Evolutionary conservation across 2,797 vertebrate species (phyloP), one percentile per base, ranked within the genome.

Genomic region (Macroramphosus scolopax): DNA sequence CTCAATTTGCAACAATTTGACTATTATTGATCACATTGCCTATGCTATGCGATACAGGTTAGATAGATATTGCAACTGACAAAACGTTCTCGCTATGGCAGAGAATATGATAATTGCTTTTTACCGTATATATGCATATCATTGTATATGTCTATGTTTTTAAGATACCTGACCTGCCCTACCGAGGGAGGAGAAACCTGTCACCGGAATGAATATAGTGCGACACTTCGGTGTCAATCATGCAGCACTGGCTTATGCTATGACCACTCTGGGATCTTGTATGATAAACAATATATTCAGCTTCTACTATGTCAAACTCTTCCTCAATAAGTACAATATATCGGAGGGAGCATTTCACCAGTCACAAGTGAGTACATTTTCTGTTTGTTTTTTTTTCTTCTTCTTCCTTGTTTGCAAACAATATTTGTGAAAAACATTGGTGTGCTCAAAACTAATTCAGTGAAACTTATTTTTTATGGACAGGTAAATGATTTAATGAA

Each of bases 281-380:
- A 94, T 95, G 93, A 92, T 97, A 78, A 95, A 93, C 83, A 93
- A 90, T 24, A 89, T 96, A 63, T 98, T 97, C 64, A 91, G 81
- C 75, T 98, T 98, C 83, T 97, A 98, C 75, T 96, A 92, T 0
- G 91, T 97, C 9, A 97, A 98, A 72, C 89, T 97, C 13, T 97
- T 95, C 62, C 66, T 96, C 20, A 92, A 92, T 51, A 85, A 75
- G 9, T 96, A 95, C 81, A 87, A 85, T 44, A 92, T 94, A 85
- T 92, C 94, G 29, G 93, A 95, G 67, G 59, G 49, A 47, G 90
- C 90, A 0, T 97, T 98, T 78, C 90, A 93, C 49, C 88, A 90
- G 77, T 91, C 92, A 17, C 94, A 96, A 83, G 95, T 95, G 84
- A 75, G 81, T 71, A 11, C n/a, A n/a, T n/a, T n/a, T n/a, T n/a